Evolutionary conservation across 2,113 vertebrate genomes (phyloP).

Genomic region (Phylloscopus trochiloides): DNA sequence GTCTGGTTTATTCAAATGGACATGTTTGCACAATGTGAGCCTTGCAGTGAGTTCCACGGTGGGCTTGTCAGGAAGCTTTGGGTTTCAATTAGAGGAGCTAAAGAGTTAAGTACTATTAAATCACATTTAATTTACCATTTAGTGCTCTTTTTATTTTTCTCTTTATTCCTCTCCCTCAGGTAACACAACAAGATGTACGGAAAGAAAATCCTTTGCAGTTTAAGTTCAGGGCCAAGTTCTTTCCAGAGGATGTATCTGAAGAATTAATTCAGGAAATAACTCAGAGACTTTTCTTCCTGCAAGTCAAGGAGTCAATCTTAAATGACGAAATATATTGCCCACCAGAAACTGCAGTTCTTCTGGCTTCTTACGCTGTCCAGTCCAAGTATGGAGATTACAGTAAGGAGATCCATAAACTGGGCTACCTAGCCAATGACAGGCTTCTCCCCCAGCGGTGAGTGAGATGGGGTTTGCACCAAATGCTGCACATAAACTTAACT

Average conservation of each 20-base stretch:
- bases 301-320: slow-evolving; percentile 97
- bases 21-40: background rate
- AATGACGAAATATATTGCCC: slow-evolving; percentile 98
- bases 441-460: slow-evolving; percentile 95
- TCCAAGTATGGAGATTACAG: slow-evolving; percentile 93
- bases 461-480: background rate
- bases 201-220: slow-evolving; percentile 98
- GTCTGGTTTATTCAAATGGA: background rate
- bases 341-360: slow-evolving; percentile 94
- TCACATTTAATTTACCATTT: background rate
- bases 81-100: background rate
- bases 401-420: slow-evolving; percentile 90
- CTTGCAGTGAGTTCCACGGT: background rate
- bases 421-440: slow-evolving; percentile 91
- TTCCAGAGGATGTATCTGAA: slow-evolving; percentile 96
- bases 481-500: background rate
- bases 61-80: background rate
- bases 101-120: background rate
- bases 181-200: slow-evolving; percentile 95
- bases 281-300: slow-evolving; percentile 95
- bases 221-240: slow-evolving; percentile 97
- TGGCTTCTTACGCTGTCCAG: slow-evolving; percentile 95
- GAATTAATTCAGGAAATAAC: slow-evolving; percentile 98
- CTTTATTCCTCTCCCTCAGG: slow-evolving; percentile 71
- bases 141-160: background rate